A percentile compares a stretch with the other conserved stretches of the same genome.
phyloP scores from a whole-genome alignment of 2,888 invertebrate genomes.

The Rotaria socialis region DNA sequence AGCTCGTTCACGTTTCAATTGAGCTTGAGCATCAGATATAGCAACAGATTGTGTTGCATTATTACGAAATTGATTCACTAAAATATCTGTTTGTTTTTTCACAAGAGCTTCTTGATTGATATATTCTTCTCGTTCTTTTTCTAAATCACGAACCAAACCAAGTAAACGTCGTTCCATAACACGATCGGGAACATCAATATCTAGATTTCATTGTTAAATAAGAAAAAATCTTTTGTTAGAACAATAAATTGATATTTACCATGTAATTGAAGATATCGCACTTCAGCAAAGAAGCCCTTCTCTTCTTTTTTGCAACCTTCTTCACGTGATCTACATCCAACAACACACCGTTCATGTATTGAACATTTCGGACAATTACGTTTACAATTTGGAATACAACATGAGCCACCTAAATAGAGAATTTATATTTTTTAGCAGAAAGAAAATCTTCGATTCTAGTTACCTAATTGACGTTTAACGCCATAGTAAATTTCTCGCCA shows the following conservation, averaged over 20 bases:
- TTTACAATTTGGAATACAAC: slow-evolving; percentile 45
- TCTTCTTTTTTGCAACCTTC: slow-evolving; percentile 38
- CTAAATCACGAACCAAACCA: slow-evolving; percentile 45
- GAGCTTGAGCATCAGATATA: background rate
- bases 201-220: background rate
- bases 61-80: slow-evolving; percentile 28
- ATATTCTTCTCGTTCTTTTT: slow-evolving; percentile 46
- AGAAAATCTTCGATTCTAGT: background rate
- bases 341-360: slow-evolving; percentile 39
- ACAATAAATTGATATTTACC: background rate
- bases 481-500: slow-evolving; percentile 40
- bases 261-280: slow-evolving; percentile 44
- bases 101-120: slow-evolving; percentile 45
- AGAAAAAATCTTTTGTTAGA: too few relatives aligned
- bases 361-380: slow-evolving; percentile 36
- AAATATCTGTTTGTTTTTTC: slow-evolving; percentile 42
- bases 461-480: slow-evolving; percentile 38
- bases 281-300: slow-evolving; percentile 45
- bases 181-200: slow-evolving; percentile 43
- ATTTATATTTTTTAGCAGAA: background rate
- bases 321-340: slow-evolving; percentile 27
- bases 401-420: slow-evolving; percentile 19
- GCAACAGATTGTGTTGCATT: background rate
- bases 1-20: slow-evolving; percentile 36
- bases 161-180: slow-evolving; percentile 43